Evolutionary conservation across 35 echinoderm and acorn worm genomes (phyloP).

Genomic region (Diadema setosum): DNA sequence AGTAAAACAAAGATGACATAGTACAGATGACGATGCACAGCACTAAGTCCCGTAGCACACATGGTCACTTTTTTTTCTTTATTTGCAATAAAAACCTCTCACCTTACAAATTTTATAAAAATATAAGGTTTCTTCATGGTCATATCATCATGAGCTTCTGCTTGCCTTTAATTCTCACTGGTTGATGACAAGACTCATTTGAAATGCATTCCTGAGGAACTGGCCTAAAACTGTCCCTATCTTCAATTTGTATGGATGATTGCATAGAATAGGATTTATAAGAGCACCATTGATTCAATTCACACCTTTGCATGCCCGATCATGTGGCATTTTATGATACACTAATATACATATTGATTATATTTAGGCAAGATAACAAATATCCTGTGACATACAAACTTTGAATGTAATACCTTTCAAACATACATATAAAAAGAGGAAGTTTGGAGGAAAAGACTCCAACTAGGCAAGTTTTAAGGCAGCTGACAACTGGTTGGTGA

Average conservation of each 20-base stretch:
- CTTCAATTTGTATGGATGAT: no score
- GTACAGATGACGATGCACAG: neutral
- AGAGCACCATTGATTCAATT: conserved; percentile 13
- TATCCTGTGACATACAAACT: no score
- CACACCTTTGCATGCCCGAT: no score
- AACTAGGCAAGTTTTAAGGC: neutral
- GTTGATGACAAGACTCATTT: neutral
- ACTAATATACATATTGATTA: neutral
- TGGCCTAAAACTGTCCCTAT: neutral
- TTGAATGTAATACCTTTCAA: neutral
- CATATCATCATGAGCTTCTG: neutral
- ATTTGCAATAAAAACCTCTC: conserved; percentile 31
- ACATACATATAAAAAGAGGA: neutral
- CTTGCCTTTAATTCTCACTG: neutral
- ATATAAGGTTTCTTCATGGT: conserved; percentile 28
- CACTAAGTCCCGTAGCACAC: conserved; percentile 9
- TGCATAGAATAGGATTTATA: no score
- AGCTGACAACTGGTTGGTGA: conserved; percentile 18
- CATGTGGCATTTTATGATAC: neutral
- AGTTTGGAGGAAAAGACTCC: neutral
- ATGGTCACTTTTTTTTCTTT: neutral
- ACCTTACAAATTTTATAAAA: conserved; percentile 30
- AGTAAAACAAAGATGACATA: neutral
- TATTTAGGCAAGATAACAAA: no score
- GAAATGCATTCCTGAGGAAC: conserved; percentile 21